Percentiles rank a stretch among this genome's conserved stretches.
phyloP scores from a whole-genome alignment of 2,797 vertebrate species.

The Lindbergichthys nudifrons region DNA sequence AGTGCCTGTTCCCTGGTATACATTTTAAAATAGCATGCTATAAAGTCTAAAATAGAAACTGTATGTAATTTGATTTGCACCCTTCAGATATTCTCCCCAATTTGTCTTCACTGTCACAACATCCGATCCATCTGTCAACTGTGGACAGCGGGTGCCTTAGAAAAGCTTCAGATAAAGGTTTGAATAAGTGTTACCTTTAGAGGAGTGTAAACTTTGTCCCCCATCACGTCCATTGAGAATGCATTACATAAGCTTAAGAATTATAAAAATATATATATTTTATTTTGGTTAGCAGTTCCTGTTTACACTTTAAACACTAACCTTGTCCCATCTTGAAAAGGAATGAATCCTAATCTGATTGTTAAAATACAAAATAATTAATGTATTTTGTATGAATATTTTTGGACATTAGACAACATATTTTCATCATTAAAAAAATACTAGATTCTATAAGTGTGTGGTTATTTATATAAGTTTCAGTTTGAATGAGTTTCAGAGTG shows the following conservation, averaged over 20 bases:
- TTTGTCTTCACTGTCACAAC: background rate
- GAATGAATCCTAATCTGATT: background rate
- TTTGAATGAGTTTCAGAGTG: background rate
- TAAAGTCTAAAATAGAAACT: slow-evolving; percentile 1
- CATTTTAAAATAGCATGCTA: background rate
- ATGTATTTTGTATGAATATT: background rate
- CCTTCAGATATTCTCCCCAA: background rate
- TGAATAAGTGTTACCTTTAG: background rate
- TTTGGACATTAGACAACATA: background rate
- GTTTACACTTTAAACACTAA: background rate
- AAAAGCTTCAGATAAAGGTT: background rate
- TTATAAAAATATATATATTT: background rate
- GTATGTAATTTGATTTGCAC: background rate
- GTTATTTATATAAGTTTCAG: background rate
- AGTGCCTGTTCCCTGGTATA: background rate
- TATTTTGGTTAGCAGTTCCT: background rate
- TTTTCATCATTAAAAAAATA: background rate
- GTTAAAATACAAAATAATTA: background rate
- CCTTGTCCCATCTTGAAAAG: background rate
- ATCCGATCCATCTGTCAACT: background rate
- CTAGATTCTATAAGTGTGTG: too few species aligned
- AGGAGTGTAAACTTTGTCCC: background rate
- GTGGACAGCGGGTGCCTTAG: background rate
- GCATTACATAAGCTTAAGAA: background rate
- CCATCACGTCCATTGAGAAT: background rate